Percentiles rank a stretch among this genome's conserved stretches.
phyloP scores from a whole-genome alignment of 2,797 vertebrate genomes.

The Notolepis coatsorum region DNA sequence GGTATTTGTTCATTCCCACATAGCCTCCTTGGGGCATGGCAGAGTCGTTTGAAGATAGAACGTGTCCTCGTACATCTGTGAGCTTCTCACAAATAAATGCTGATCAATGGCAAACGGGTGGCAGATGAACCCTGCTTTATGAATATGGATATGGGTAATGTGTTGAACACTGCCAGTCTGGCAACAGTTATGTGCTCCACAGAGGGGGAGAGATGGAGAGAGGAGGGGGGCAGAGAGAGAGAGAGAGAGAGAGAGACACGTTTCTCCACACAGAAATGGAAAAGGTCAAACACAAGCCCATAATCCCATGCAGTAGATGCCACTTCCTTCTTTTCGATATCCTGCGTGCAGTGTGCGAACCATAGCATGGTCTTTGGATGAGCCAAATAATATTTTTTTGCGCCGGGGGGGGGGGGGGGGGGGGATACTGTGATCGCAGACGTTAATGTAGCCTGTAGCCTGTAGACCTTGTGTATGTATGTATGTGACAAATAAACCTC shows the following conservation, averaged over 20 bases:
- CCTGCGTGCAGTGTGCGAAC: no score
- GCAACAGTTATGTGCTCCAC: slow-evolving; percentile 11
- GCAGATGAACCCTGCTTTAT: slow-evolving; percentile 31
- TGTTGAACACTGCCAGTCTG: slow-evolving; percentile 25
- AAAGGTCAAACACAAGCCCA: slow-evolving; percentile 56
- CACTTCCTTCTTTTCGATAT: slow-evolving; percentile 37
- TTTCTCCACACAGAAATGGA: slow-evolving; percentile 31
- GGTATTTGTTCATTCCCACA: background rate
- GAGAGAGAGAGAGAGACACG: slow-evolving; percentile 17
- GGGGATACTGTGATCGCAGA: no score
- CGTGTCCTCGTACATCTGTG: slow-evolving; percentile 30
- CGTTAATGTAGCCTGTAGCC: no score
- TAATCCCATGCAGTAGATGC: slow-evolving; percentile 42
- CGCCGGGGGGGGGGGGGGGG: no score
- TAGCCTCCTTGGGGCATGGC: background rate
- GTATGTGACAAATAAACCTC: no score
- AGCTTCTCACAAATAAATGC: slow-evolving; percentile 30
- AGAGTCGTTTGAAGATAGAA: slow-evolving; percentile 4
- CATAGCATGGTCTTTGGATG: no score
- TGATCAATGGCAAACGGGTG: slow-evolving; percentile 58
- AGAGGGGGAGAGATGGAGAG: background rate
- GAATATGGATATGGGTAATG: slow-evolving; percentile 50
- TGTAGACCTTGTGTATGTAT: no score
- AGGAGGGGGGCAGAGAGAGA: background rate
- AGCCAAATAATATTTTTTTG: no score